phyloP scores from a whole-genome alignment of 1,140 invertebrate genomes.

The Trigoniulus corallinus region DNA sequence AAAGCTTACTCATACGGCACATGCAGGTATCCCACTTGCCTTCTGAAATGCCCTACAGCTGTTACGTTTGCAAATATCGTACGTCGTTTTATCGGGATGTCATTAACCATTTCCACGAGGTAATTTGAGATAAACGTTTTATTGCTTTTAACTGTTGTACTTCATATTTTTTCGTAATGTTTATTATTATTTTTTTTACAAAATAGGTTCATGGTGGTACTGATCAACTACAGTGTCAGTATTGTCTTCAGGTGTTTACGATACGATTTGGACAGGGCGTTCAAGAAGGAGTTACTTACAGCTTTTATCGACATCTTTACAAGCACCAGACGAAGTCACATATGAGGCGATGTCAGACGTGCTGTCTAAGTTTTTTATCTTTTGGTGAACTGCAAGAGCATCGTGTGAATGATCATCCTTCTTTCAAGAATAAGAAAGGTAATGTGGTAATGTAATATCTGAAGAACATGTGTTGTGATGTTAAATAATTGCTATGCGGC shows the following conservation, averaged over 20 bases:
- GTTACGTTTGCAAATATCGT: conserved; percentile 9
- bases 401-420: neutral
- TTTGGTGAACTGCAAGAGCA: conserved; percentile 5
- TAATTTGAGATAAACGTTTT: neutral
- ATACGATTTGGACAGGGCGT: neutral
- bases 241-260: conserved; percentile 29
- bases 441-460: neutral
- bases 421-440: conserved; percentile 2
- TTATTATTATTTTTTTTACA: neutral
- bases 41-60: conserved; percentile 11
- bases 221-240: conserved; percentile 28
- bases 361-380: conserved; percentile 9
- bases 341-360: conserved; percentile 6
- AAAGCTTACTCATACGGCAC: conserved; percentile 1
- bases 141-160: neutral
- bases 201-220: conserved; percentile 1
- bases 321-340: conserved; percentile 12
- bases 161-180: neutral
- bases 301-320: conserved; percentile 6
- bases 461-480: neutral
- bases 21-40: conserved; percentile 3
- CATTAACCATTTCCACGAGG: conserved; percentile 11
- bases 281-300: conserved; percentile 4
- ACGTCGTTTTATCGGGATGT: conserved; percentile 7
- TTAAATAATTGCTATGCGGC: no score